Conservation (phyloP, 2,888 invertebrate genomes). For the Mongoloraphidia duomilia region DNA sequence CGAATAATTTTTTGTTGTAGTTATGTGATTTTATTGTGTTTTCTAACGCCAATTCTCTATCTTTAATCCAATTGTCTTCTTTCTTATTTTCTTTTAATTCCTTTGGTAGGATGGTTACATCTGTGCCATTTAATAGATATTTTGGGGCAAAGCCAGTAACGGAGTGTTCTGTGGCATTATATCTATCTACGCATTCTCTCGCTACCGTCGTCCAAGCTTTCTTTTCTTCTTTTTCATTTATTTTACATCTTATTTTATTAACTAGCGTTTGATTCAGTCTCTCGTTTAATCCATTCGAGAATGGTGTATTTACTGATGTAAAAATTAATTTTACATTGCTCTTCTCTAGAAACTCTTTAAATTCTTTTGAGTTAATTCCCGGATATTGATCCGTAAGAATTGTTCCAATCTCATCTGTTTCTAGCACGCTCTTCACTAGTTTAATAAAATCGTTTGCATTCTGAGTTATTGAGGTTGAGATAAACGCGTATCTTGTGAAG, state of each 20-base stretch:
- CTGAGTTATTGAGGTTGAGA: constrained; percentile 17
- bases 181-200: constrained; percentile 15
- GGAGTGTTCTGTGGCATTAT: constrained; percentile 19
- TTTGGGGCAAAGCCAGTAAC: constrained; percentile 14
- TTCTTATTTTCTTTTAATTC: constrained; percentile 9
- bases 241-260: constrained; percentile 10
- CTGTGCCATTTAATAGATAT: constrained; percentile 12
- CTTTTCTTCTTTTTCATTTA: constrained; percentile 2
- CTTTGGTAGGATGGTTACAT: constrained; percentile 10
- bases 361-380: constrained; percentile 20
- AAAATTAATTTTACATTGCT: constrained; percentile 11
- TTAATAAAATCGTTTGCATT: constrained; percentile 18
- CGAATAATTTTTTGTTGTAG: constrained; percentile 12
- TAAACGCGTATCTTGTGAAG: constrained; percentile 18
- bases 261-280: too few species aligned
- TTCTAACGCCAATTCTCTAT: constrained; percentile 11
- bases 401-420: constrained; percentile 15
- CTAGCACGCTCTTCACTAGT: constrained; percentile 10
- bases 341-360: constrained; percentile 17
- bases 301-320: constrained; percentile 12
- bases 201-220: constrained; percentile 13
- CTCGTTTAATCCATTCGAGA: too few species aligned
- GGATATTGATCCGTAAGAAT: constrained; percentile 22
- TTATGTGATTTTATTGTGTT: constrained; percentile 13
- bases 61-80: constrained; percentile 3